These are phyloP conservation scores for Didymodactylos carnosus DNA, from an alignment of 2,888 invertebrate species.

Conservation along the genomic window DNA sequence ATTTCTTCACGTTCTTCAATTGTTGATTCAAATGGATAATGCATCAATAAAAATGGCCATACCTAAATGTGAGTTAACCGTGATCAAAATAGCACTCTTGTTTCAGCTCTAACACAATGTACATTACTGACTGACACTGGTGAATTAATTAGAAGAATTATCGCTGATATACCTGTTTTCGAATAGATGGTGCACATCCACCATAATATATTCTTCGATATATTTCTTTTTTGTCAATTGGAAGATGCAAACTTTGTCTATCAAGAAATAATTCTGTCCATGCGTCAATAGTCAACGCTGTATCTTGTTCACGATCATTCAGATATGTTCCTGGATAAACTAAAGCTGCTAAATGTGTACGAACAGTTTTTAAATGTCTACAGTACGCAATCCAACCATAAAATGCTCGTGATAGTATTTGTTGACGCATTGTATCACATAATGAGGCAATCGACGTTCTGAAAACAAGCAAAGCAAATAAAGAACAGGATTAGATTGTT, in stretches of 20 bases:
- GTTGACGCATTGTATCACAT: slow-evolving; percentile 78
- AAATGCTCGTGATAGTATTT: slow-evolving; percentile 80
- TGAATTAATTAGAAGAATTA: no score
- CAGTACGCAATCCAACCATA: slow-evolving; percentile 86
- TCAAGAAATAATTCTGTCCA: background rate
- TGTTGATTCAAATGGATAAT: slow-evolving; percentile 46
- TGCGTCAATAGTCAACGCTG: background rate
- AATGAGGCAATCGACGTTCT: slow-evolving; percentile 49
- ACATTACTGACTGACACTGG: no score
- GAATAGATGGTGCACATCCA: slow-evolving; percentile 51
- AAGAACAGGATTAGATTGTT: no score
- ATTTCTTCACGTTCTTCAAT: slow-evolving; percentile 22
- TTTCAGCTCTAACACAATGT: no score
- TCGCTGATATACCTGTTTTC: slow-evolving; percentile 22
- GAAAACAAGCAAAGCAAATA: slow-evolving; percentile 15
- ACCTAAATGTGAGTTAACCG: slow-evolving; percentile 37
- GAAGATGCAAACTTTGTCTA: background rate
- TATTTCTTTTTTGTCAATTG: background rate
- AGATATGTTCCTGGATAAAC: slow-evolving; percentile 42
- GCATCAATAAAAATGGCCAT: slow-evolving; percentile 70
- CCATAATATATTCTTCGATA: slow-evolving; percentile 49
- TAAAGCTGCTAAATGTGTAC: slow-evolving; percentile 71
- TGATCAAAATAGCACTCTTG: background rate
- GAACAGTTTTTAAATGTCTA: slow-evolving; percentile 71
- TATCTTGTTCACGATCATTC: background rate